Evolutionary conservation across 2,113 vertebrate genomes (phyloP).

Genomic region (Silurus asotus): DNA sequence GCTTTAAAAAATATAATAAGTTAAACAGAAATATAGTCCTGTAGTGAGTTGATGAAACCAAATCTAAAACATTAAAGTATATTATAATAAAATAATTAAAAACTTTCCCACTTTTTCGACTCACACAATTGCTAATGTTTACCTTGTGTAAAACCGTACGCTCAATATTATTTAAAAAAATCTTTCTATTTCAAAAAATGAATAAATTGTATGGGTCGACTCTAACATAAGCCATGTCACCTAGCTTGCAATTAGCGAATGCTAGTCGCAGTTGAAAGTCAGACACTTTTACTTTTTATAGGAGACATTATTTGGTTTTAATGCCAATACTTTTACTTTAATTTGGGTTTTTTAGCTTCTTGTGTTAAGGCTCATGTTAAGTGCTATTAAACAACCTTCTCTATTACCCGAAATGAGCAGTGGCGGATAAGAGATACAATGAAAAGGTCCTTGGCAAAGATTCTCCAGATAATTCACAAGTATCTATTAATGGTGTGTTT

Average conservation of each 20-base stretch:
- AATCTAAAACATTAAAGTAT: neutral
- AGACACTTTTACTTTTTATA: neutral
- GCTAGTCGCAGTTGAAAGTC: neutral
- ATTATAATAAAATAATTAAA: neutral
- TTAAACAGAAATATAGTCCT: neutral
- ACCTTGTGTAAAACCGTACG: neutral
- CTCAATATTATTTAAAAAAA: neutral
- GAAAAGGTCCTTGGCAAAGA: constrained; percentile 21
- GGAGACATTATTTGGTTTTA: neutral
- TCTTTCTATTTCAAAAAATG: neutral
- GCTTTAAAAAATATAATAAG: neutral
- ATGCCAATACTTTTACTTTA: constrained; percentile 5
- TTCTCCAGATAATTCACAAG: constrained; percentile 22
- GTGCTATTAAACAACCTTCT: constrained; percentile 7
- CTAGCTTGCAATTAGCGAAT: neutral
- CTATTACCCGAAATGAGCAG: neutral
- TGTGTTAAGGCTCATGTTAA: neutral
- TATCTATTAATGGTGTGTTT: constrained; percentile 13
- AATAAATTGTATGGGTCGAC: neutral
- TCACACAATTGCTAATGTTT: neutral
- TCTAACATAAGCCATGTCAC: neutral
- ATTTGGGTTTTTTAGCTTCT: neutral
- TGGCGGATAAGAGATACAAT: neutral
- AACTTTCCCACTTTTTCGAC: neutral
- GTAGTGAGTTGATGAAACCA: neutral